Base-by-base conservation (phyloP, 2,888 invertebrate genomes). In the Griposia aprilina region DNA sequence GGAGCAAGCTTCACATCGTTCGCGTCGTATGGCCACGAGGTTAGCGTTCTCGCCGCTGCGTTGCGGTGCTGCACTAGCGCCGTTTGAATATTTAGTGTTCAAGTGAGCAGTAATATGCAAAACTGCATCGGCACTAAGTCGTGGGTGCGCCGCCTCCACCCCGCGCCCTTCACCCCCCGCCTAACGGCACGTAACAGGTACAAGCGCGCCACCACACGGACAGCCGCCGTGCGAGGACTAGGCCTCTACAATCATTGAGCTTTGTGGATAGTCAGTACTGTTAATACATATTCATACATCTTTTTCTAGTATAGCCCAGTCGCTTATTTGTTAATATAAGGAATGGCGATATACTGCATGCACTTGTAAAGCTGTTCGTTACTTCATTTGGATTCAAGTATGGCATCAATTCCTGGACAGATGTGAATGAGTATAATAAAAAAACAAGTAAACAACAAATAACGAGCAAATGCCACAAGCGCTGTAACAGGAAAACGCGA, bases 121-220 rank as follows among this genome's bases (percentile, higher is more conserved):
- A 89, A 84, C 75, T 88, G 89, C 88, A 88, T 76, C 68, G 80
- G 81, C 81, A 74, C 71, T 48, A 45, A 59, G 50, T 26, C 59
- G 78, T 65, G 78, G 63, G 71, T 74, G 81, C 57, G 72, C 67
- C 69, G 60, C 65, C 63, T 75, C 69, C n/a, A 0, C 26, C 81
- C 10, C 15, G 26, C 45, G 5, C 30, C 15, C 26, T 7, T 45
- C 36, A 0, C 26, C 65, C 59, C 74, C n/a, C 62, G 4, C 76
- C 85, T 91, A 90, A 90, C 91, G 91, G 91, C 88, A 84, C 82
- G 52, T 66, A 45, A 59, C 59, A 59, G 74, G 59, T 45, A 23
- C 57, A 23, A 57, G 52, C n/a, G 50, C 50, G 52, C 45, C 13
- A n/a, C 41, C 73, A 20, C 62, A 84, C 90, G 87, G 82, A 85